Conservation (phyloP, 2,888 invertebrate species). For the Eulithis prunata region DNA sequence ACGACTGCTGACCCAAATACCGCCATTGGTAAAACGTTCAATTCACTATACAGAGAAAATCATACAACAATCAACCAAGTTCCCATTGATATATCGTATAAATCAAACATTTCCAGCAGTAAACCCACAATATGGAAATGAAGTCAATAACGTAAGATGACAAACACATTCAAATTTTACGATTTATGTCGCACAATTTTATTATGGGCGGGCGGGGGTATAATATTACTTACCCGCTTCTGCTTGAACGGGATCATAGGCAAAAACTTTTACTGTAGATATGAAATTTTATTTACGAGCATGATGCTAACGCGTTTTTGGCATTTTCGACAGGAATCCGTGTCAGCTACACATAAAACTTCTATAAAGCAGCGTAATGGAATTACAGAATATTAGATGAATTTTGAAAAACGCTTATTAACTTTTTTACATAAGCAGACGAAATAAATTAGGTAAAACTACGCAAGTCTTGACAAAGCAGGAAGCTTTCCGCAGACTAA, state of each 20-base stretch:
- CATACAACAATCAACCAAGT: constrained; percentile 5
- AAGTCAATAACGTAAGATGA: constrained; percentile 39
- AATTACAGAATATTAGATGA: no score
- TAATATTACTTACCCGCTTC: constrained; percentile 1
- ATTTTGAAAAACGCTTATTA: no score
- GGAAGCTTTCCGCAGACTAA: no score
- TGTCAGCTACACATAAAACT: no score
- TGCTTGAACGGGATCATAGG: constrained; percentile 1
- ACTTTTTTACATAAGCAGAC: no score
- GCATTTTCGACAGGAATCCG: no score
- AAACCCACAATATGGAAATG: constrained; percentile 40
- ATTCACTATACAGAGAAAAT: neutral
- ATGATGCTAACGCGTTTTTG: no score
- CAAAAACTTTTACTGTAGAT: neutral
- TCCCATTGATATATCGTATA: constrained; percentile 26
- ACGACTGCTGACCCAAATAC: neutral
- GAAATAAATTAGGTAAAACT: no score
- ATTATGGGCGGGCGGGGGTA: constrained; percentile 21
- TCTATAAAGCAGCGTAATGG: no score
- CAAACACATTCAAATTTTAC: constrained; percentile 37
- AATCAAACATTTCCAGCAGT: constrained; percentile 36
- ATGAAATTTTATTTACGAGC: neutral
- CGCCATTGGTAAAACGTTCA: neutral
- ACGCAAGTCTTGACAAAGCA: no score
- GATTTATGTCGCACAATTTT: constrained; percentile 34